phyloP scores from a whole-genome alignment of 2,888 invertebrate genomes.

The Candidula unifasciata region DNA sequence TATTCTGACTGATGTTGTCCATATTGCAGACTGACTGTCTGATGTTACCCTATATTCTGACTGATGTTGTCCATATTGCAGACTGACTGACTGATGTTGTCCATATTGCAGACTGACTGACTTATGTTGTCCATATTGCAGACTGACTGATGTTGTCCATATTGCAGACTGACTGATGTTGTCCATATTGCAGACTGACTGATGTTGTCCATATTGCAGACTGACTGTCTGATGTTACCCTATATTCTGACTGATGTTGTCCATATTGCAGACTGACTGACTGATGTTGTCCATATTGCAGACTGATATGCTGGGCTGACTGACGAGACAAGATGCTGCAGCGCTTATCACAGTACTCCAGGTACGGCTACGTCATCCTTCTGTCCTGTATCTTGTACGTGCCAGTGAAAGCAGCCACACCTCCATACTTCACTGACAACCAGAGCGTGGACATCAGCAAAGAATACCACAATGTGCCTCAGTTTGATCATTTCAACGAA shows the following conservation, averaged over 20 bases:
- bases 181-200: too few species aligned
- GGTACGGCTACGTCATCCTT: background rate
- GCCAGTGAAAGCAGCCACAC: background rate
- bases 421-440: background rate
- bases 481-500: slow-evolving; percentile 25
- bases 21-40: too few species aligned
- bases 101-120: too few species aligned
- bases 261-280: background rate
- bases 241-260: background rate
- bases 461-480: background rate
- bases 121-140: background rate
- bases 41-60: background rate
- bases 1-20: too few species aligned
- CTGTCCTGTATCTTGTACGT: background rate
- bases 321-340: background rate
- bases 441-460: background rate
- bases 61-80: background rate
- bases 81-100: background rate
- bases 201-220: background rate
- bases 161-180: background rate
- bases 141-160: background rate
- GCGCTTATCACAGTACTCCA: background rate
- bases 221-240: background rate
- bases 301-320: background rate
- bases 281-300: background rate